phyloP scores from a whole-genome alignment of 2,113 vertebrate genomes.

The Xiphorhynchus elegans region DNA sequence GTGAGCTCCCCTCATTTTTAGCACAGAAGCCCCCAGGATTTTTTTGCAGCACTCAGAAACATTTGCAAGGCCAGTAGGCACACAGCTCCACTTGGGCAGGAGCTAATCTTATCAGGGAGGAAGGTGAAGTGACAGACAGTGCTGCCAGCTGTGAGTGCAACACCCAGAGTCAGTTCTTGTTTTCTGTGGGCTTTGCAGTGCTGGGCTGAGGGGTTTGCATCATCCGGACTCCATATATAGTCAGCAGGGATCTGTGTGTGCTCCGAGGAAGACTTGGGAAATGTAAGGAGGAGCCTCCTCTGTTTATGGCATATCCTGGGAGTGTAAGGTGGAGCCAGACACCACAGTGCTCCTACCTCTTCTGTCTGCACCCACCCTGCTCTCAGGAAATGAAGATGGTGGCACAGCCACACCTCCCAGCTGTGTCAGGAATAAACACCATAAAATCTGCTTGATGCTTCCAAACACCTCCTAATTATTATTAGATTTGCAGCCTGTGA shows the following conservation, averaged over 20 bases:
- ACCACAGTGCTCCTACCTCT: not conserved
- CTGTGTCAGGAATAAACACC: not conserved
- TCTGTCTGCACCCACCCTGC: not conserved
- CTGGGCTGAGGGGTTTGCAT: not conserved
- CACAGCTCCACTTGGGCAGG: not conserved
- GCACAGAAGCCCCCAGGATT: not conserved
- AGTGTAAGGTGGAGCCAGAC: not conserved
- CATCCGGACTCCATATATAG: not conserved
- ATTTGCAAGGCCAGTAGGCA: not conserved
- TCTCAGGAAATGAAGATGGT: not conserved
- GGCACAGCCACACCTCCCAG: not conserved
- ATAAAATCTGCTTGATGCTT: not conserved
- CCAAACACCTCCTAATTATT: not conserved
- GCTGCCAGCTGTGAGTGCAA: not conserved
- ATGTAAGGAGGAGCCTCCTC: not conserved
- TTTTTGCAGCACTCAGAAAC: not conserved
- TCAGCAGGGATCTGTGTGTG: not conserved
- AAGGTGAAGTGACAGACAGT: conserved; percentile 7
- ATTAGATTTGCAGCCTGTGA: not conserved
- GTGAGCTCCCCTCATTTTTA: not conserved
- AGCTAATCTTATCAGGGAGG: not conserved
- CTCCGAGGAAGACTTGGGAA: not conserved
- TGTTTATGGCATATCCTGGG: not conserved
- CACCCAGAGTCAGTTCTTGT: not conserved
- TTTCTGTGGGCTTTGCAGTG: not conserved